phyloP scores from a whole-genome alignment of 2,797 vertebrate species.

The Gobio occitaniae region DNA sequence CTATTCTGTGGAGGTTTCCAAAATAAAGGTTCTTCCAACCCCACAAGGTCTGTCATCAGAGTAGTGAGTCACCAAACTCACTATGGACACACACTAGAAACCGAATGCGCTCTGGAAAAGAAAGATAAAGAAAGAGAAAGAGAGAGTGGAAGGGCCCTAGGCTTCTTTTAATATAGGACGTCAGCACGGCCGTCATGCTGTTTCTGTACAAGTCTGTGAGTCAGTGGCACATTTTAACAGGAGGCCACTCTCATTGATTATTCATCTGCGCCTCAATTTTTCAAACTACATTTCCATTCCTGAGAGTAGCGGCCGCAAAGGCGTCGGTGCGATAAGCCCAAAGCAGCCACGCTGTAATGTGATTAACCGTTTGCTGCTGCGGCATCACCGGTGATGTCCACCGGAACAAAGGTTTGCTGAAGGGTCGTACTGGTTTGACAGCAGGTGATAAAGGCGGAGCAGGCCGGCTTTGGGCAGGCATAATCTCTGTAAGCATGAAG shows the following conservation, averaged over 20 bases:
- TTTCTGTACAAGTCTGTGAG: constrained; percentile 53
- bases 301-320: neutral
- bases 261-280: constrained; percentile 57
- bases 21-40: constrained; percentile 35
- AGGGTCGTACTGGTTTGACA: constrained; percentile 10
- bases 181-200: constrained; percentile 27
- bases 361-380: constrained; percentile 18
- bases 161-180: constrained; percentile 47
- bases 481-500: constrained; percentile 11
- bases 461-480: neutral
- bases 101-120: neutral
- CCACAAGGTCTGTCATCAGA: constrained; percentile 15
- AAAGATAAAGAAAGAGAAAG: constrained; percentile 28
- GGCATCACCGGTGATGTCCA: constrained; percentile 3
- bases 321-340: constrained; percentile 35
- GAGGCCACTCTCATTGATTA: constrained; percentile 58
- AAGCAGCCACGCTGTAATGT: constrained; percentile 23
- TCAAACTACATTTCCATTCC: constrained; percentile 54
- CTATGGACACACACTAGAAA: constrained; percentile 11
- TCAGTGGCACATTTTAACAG: constrained; percentile 42
- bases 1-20: constrained; percentile 6
- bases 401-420: neutral
- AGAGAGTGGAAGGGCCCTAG: constrained; percentile 30
- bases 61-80: constrained; percentile 30
- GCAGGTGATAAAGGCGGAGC: constrained; percentile 20